A percentile compares a stretch with the other conserved stretches of the same genome.
Conservation (phyloP, 23 tunicate genomes). For the Halocynthia aurantium region DNA sequence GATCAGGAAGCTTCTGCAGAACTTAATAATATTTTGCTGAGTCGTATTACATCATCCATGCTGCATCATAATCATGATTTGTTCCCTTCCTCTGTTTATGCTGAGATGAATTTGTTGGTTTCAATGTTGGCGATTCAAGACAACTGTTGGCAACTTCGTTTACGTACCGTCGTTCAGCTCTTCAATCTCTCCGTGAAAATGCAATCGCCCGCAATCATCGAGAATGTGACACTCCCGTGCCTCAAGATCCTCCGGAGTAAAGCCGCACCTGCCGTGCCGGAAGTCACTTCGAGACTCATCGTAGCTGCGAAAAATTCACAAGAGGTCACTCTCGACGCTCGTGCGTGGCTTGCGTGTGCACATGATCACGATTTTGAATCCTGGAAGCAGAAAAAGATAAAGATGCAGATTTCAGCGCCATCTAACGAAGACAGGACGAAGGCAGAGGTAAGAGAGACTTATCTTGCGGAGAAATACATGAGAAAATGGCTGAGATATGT, state of each 20-base stretch:
- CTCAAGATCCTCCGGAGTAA: constrained; percentile 57
- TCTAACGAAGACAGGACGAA: constrained; percentile 7
- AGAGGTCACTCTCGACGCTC: constrained; percentile 13
- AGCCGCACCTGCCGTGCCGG: constrained; percentile 2
- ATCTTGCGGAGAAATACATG: constrained; percentile 62
- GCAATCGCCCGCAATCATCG: constrained; percentile 74
- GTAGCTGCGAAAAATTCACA: neutral
- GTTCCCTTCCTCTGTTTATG: constrained; percentile 68
- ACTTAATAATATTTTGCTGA: constrained; percentile 51
- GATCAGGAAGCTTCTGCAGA: constrained; percentile 56
- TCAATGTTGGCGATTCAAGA: constrained; percentile 65
- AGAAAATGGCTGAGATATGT: constrained; percentile 60
- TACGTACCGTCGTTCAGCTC: constrained; percentile 63
- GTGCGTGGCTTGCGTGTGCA: constrained; percentile 44
- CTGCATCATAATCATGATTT: constrained; percentile 82
- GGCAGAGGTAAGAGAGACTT: constrained; percentile 15
- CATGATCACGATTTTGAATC: constrained; percentile 46
- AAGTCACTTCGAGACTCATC: constrained; percentile 5
- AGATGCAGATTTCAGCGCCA: neutral
- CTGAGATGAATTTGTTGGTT: constrained; percentile 68
- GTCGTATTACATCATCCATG: constrained; percentile 70
- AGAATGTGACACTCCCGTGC: constrained; percentile 82
- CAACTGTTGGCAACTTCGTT: constrained; percentile 74
- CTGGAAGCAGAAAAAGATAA: constrained; percentile 49
- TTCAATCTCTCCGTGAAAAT: constrained; percentile 58